Evolutionary conservation across 2,113 vertebrate genomes (phyloP), one percentile per base, ranked within the genome.

Genomic region (Salvelinus fontinalis): DNA sequence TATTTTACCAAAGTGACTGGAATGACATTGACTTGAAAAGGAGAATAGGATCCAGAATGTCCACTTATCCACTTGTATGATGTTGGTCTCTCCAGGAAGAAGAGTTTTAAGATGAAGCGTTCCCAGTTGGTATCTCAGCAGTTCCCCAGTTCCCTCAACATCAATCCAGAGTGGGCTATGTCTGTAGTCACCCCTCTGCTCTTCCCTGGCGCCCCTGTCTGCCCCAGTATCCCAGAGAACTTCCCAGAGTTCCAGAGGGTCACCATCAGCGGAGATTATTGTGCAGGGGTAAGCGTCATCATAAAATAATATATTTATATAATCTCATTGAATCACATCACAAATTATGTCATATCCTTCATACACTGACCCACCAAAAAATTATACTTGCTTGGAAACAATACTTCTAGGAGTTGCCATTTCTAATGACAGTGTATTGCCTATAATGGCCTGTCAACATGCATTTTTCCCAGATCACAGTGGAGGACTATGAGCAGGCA

Each of bases 401-500:
- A 54, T 16, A 18, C 51, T 16, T 54, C 51, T 18, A 18, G 51
- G 13, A 5, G 51, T 54, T 54, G 51, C 51, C 51, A 54, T 54
- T 54, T 54, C 13, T 54, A 54, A 54, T 16, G 16, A 54, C 51
- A 54, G 51, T 54, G 51, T 54, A 54, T 4, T 18, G 51, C 51
- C 51, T 54, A 18, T 54, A 18, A 18, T 54, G 39, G 39, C 16
- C 16, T 54, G 51, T 60, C 3, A 27, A 6, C 34, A 29, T 2
- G 9, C 73, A 24, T 16, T 8, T 85, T 73, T 75, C 81, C 7
- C 90, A 99, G 98, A 93, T 99, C 84, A 98, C 96, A 0, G 94
- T 99, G 24, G 98, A 99, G 80, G 97, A 99, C 88, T 98, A 99
- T 26, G 96, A 98, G 80, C 96, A 96, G 85, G 97, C 97, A 7